Evolutionary conservation across 2,797 vertebrate genomes (phyloP).

Genomic region (Microctenopoma lineatum): DNA sequence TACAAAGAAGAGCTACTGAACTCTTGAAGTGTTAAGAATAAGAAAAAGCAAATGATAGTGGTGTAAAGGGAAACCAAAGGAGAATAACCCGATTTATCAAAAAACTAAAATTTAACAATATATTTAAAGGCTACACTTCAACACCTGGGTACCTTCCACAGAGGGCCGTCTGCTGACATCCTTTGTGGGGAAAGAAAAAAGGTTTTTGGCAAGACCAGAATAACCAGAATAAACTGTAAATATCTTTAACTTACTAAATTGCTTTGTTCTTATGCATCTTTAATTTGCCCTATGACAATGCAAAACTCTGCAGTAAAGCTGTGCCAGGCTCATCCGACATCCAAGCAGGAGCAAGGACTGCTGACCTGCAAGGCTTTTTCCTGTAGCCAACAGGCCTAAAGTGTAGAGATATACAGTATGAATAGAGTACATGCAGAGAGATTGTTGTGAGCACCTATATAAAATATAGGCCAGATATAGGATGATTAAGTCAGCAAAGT

Average conservation of each 20-base stretch:
- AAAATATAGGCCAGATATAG: background rate
- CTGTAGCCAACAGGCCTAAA: no score
- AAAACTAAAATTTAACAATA: constrained; percentile 16
- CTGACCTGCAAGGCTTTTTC: constrained; percentile 25
- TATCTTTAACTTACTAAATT: constrained; percentile 13
- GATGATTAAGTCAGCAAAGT: background rate
- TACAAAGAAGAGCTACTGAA: no score
- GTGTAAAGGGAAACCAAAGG: no score
- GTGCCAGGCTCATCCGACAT: constrained; percentile 36
- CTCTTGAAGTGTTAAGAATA: no score
- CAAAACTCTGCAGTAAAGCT: constrained; percentile 21
- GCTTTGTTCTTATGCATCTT: background rate
- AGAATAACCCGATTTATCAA: background rate
- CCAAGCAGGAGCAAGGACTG: constrained; percentile 11
- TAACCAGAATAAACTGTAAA: background rate
- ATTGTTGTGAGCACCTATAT: no score
- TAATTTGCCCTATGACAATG: constrained; percentile 11
- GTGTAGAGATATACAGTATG: no score
- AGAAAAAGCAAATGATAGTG: no score
- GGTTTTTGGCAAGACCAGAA: constrained; percentile 6
- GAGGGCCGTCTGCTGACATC: no score
- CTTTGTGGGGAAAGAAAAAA: no score
- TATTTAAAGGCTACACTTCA: constrained; percentile 18
- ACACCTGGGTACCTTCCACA: no score
- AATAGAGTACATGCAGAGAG: no score